A percentile compares a stretch with the other conserved stretches of the same genome.
These are phyloP conservation scores for Microcebus murinus DNA, from an alignment of 2,113 vertebrate genomes.

Conservation along the genomic window DNA sequence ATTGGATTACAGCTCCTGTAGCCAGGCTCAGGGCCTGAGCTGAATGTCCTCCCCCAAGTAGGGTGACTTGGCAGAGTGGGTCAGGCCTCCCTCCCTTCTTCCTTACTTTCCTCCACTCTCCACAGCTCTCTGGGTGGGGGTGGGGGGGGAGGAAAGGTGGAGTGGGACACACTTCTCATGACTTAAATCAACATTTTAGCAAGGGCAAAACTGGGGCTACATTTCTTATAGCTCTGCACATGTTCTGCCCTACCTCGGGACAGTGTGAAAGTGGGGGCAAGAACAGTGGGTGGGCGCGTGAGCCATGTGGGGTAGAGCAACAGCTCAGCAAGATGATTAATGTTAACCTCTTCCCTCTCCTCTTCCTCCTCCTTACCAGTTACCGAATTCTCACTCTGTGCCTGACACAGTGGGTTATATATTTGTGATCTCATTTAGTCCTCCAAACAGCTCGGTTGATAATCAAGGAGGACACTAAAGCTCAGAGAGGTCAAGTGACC, in stretches of 20 bases:
- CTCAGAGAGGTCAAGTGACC: background rate
- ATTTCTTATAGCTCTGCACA: background rate
- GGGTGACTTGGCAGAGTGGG: conserved; percentile 75
- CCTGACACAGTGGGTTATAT: no score
- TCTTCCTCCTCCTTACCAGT: background rate
- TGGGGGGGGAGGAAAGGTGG: background rate
- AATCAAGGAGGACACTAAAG: background rate
- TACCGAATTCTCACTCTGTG: background rate
- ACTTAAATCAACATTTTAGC: background rate
- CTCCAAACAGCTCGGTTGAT: background rate
- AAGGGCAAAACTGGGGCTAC: background rate
- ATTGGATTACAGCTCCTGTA: conserved; percentile 75
- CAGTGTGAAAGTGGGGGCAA: background rate
- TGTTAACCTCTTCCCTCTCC: background rate
- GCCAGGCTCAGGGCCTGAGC: conserved; percentile 68
- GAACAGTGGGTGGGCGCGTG: background rate
- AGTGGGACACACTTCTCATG: background rate
- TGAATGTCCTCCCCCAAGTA: conserved; percentile 67
- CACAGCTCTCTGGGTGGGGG: background rate
- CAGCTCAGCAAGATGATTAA: background rate
- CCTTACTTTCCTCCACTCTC: background rate
- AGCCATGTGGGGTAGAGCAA: background rate
- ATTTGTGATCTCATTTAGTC: background rate
- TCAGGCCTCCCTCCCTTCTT: background rate
- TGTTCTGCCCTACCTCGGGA: background rate